Evolutionary conservation across 2,888 invertebrate genomes (phyloP), one percentile per base, ranked within the genome.

Genomic region (Seira sanloemensis): DNA sequence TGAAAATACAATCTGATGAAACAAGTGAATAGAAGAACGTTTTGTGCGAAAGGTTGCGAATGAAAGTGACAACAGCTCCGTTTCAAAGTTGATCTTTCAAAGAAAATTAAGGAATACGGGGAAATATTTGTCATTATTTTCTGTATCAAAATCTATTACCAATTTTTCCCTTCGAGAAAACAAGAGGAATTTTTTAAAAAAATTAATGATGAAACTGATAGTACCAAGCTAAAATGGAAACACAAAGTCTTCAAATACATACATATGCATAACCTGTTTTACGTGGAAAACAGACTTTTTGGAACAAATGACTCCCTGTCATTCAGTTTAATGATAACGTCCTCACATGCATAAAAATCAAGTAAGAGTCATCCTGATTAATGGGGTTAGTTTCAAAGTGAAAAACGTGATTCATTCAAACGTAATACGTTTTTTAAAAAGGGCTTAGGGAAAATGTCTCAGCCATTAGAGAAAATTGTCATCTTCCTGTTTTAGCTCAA

Each of bases 291-390:
- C 7, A 58, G 2, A n/a, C n/a, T 16, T 58, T 58, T 58, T 5
- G 2, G 18, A 58, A 18, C 58, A n/a, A 58, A 58, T 58, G 58
- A 58, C 58, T 66, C 65, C 21, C 75, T 72, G 75, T 75, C 75
- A 75, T 66, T 75, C 66, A 19, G 27, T 24, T 24, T 50, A 24
- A 68, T 68, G 25, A 77, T 76, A 58, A 67, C 54, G 25, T 58
- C 68, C 77, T 21, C 46, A 72, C 7, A 19, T 9, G 24, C 16
- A 72, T 7, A 26, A 54, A 50, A 66, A 66, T 7, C 24, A 21
- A 78, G 27, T 58, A 71, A 68, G 19, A 54, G 76, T 68, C 76
- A 54, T 71, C 50, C 37, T 75, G 80, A 81, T 81, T 81, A 81
- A 81, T 81, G 80, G 75, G 74, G 68, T 75, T 27, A 81, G 66